Percentiles rank a stretch among this genome's conserved stretches.
phyloP scores from a whole-genome alignment of 2,797 vertebrate species.

The Anomalospiza imberbis region DNA sequence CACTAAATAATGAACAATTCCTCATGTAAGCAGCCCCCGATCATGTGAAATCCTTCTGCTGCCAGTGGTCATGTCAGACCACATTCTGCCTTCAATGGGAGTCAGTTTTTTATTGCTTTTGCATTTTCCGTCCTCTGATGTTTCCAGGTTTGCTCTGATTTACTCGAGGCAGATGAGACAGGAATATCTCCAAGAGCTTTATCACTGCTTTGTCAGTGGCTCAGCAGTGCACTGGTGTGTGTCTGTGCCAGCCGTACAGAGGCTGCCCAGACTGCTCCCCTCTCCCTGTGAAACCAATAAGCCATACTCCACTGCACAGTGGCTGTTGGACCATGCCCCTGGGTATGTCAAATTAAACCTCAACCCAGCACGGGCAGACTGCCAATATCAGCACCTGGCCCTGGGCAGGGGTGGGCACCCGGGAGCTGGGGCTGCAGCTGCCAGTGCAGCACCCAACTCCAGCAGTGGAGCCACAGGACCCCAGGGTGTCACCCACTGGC shows the following conservation, averaged over 20 bases:
- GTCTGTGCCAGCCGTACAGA: not conserved
- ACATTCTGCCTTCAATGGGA: not conserved
- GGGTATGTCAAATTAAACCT: slow-evolving; percentile 14
- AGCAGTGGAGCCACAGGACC: fast-evolving
- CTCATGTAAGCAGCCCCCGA: not conserved
- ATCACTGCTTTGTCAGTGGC: slow-evolving; percentile 6
- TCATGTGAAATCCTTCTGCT: not conserved
- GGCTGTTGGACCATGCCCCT: not conserved
- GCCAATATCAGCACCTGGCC: not conserved
- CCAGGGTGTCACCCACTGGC: fast-evolving
- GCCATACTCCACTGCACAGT: slow-evolving; percentile 23
- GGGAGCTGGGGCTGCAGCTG: not conserved
- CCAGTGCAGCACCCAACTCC: not conserved
- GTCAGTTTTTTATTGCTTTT: not conserved
- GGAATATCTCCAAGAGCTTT: slow-evolving; percentile 11
- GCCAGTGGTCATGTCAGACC: not conserved
- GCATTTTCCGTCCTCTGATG: slow-evolving; percentile 9
- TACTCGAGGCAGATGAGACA: slow-evolving; percentile 47
- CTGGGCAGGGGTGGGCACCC: not conserved
- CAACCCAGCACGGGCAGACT: not conserved
- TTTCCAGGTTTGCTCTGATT: slow-evolving; percentile 16
- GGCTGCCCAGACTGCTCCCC: slow-evolving; percentile 39
- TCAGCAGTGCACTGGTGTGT: slow-evolving; percentile 54
- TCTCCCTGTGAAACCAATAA: slow-evolving; percentile 66
- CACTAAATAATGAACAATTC: slow-evolving; percentile 14